Conservation (phyloP, 2,113 vertebrate species). For the Pterophyllum scalare region DNA sequence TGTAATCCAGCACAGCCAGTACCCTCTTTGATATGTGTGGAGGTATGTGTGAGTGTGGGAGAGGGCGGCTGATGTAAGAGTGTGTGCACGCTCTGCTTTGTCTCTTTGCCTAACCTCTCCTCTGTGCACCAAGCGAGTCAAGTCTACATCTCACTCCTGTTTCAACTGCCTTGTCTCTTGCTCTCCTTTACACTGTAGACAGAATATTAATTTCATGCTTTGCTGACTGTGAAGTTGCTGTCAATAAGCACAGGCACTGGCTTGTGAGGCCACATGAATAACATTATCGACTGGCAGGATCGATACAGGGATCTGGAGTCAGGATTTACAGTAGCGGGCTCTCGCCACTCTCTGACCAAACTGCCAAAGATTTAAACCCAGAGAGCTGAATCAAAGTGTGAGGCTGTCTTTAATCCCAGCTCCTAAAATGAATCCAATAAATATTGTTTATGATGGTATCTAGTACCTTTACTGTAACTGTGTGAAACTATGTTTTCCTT, state of each 20-base stretch:
- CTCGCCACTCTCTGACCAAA: conserved; percentile 21
- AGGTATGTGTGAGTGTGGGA: conserved; percentile 29
- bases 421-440: neutral
- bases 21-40: conserved; percentile 48
- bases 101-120: conserved; percentile 54
- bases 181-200: conserved; percentile 46
- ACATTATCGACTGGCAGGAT: conserved; percentile 63
- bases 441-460: neutral
- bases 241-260: conserved; percentile 53
- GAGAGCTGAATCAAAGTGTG: conserved; percentile 9
- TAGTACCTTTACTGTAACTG: neutral
- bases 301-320: conserved; percentile 57
- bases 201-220: conserved; percentile 73
- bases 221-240: conserved; percentile 72
- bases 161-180: conserved; percentile 27
- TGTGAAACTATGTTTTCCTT: neutral
- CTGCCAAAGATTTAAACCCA: conserved; percentile 21
- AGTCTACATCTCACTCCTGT: conserved; percentile 41
- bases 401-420: neutral
- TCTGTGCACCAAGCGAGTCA: conserved; percentile 45
- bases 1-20: conserved; percentile 57
- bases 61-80: conserved; percentile 34
- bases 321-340: conserved; percentile 55
- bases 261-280: conserved; percentile 64
- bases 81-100: conserved; percentile 12